Evolutionary conservation across 2,797 vertebrate species (phyloP).

Genomic region (Pristis pectinata): DNA sequence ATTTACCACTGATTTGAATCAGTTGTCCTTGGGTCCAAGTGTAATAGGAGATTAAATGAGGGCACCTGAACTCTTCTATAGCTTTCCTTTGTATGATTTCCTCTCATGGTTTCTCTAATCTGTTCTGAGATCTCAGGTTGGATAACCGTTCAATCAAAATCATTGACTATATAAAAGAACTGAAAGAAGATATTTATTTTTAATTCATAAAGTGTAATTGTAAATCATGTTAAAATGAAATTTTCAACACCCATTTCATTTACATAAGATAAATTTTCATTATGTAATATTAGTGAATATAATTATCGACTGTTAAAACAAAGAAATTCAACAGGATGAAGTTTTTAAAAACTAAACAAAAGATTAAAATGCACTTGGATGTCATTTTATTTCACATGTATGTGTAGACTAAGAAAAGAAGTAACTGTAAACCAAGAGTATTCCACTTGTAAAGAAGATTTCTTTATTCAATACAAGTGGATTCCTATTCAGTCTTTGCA

Average conservation of each 20-base stretch:
- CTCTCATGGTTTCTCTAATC: not conserved
- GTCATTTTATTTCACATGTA: not conserved
- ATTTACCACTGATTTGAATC: not conserved
- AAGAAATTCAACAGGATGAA: not conserved
- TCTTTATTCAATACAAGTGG: not conserved
- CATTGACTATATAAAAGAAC: not conserved
- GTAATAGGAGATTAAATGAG: not conserved
- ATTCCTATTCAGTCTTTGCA: not conserved
- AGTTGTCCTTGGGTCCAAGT: not conserved
- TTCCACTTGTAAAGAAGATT: not conserved
- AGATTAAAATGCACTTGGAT: not conserved
- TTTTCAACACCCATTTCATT: not conserved
- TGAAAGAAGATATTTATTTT: not conserved
- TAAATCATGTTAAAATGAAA: not conserved
- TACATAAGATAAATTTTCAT: not conserved
- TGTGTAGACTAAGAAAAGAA: not conserved
- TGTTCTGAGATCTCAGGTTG: not conserved
- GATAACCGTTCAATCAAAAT: not conserved
- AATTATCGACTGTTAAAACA: not conserved
- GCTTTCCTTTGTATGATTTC: not conserved
- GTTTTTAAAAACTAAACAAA: not conserved
- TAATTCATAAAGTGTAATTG: not conserved
- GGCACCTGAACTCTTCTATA: not conserved
- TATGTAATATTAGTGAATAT: not conserved
- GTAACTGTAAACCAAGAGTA: not conserved